Evolutionary conservation across 2,797 vertebrate genomes (phyloP), one percentile per base, ranked within the genome.

Genomic region (Heterohyrax brucei): DNA sequence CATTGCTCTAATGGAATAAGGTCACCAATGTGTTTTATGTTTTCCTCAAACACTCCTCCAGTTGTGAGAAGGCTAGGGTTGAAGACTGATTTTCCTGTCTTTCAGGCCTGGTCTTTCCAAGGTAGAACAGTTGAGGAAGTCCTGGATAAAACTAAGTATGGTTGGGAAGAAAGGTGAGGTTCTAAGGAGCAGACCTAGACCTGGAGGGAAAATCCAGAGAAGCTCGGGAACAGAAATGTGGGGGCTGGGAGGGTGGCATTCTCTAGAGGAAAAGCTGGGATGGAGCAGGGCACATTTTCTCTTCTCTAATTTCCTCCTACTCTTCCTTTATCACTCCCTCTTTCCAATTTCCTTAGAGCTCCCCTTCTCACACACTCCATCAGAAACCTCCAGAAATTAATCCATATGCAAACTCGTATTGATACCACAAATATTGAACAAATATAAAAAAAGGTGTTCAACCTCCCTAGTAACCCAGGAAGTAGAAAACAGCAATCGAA

Each of bases 371-470:
- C 3, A 12, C 28, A 22, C 26, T 73, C 59, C 73, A 12, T 26
- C 39, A 94, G 92, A 93, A 46, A 94, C 59, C 19, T 79, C 87
- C 70, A 19, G 77, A 96, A 91, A 76, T 12, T 64, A 50, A 91
- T 59, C 18, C 28, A 7, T 79, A 56, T n/a, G 68, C 76, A 73
- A 84, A 75, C 46, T 83, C 44, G 77, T 73, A n/a, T 33, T 33
- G 46, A 44, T 39, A 88, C 50, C 50, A 79, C 28, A 72, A 16
- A 2, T 84, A 68, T 81, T 73, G 62, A 85, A 75, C 66, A 84
- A 92, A 87, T 73, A 88, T 19, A 72, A 14, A 56, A 14, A 56
- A 95, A 96, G n/a, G 72, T 84, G 10, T 10, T 44, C 83, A 83
- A 22, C 19, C 19, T 80, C n/a, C 46, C 24, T 89, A 18, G 21